Evolutionary conservation across 2,113 vertebrate genomes (phyloP).

Genomic region (Scartelaos histophorus): DNA sequence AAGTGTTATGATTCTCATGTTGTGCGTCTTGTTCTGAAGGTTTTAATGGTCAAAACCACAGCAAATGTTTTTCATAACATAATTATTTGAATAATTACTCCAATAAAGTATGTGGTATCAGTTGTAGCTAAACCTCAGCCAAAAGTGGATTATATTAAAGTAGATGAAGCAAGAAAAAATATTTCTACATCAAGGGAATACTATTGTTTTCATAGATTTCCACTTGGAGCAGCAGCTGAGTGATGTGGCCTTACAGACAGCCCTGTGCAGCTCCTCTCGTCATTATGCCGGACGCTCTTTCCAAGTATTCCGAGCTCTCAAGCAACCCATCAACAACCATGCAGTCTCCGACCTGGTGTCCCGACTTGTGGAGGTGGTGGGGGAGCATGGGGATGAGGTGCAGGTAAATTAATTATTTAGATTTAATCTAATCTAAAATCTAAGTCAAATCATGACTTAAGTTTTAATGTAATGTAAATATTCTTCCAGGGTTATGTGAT

Average conservation of each 20-base stretch:
- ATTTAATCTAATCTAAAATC: too few relatives aligned
- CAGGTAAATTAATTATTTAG: too few relatives aligned
- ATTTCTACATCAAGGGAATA: not conserved
- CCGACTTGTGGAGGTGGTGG: constrained; percentile 94
- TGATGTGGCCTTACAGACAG: constrained; percentile 94
- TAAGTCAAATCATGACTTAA: too few relatives aligned
- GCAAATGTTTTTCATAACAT: too few relatives aligned
- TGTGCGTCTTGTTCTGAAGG: too few relatives aligned
- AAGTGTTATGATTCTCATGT: too few relatives aligned
- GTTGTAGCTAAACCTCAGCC: too few relatives aligned
- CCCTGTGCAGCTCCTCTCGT: constrained; percentile 93
- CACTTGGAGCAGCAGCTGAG: constrained; percentile 97
- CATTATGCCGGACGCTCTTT: constrained; percentile 97
- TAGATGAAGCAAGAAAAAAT: too few relatives aligned
- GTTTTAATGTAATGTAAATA: not conserved
- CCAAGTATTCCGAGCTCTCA: constrained; percentile 95
- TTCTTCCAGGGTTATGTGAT: constrained; percentile 91
- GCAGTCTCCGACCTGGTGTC: constrained; percentile 93
- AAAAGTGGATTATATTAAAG: too few relatives aligned
- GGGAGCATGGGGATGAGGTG: constrained; percentile 96
- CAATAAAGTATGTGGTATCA: too few relatives aligned
- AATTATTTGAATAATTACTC: too few relatives aligned
- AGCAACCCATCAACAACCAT: constrained; percentile 92
- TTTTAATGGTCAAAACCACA: too few relatives aligned
- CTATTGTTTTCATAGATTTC: constrained; percentile 79